Evolutionary conservation across 2,113 vertebrate genomes (phyloP), one percentile per base, ranked within the genome.

Genomic region (Vimba vimba): DNA sequence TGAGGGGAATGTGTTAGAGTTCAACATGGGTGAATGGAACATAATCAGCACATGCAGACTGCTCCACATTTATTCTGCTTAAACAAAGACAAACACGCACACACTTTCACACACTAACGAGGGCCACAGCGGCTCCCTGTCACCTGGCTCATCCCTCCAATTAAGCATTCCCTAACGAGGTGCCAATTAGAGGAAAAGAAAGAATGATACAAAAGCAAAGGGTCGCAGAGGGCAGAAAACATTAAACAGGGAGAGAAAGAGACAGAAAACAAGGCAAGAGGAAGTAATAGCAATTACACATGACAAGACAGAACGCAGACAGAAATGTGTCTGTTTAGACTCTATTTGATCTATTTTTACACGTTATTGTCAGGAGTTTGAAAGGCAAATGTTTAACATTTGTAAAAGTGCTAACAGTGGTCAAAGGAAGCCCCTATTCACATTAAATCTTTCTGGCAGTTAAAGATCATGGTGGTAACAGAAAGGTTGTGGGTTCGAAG

Each of bases 71-170:
- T 69, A 68, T 82, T 68, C 79, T 52, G 79, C 79, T 33, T 68
- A 82, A 8, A 68, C 79, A 82, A 82, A 82, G 79, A 69, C 27
- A 69, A 33, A 21, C 59, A 66, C 79, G 8, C 33, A 68, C 59
- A 82, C 62, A 52, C 27, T 36, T n/a, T 33, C 64, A 71, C 81
- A 71, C 81, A 83, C 66, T 83, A 83, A 83, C 81, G 66, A 83
- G 81, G 36, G 33, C 69, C 23, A 43, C 12, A 10, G 69, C 10
- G 21, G 59, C 81, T 39, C 81, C 3, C 81, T 83, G 60, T 43
- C 79, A 82, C 79, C 79, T 73, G 81, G 66, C 66, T 83, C 81
- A 83, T 82, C 80, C 39, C 66, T 83, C 81, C 81, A 83, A 83
- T 83, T 73, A 59, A 39, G 66, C 57, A 59, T 25, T 73, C 66